Evolutionary conservation across 2,113 vertebrate species (phyloP).

Genomic region (Pygathrix nemaeus): DNA sequence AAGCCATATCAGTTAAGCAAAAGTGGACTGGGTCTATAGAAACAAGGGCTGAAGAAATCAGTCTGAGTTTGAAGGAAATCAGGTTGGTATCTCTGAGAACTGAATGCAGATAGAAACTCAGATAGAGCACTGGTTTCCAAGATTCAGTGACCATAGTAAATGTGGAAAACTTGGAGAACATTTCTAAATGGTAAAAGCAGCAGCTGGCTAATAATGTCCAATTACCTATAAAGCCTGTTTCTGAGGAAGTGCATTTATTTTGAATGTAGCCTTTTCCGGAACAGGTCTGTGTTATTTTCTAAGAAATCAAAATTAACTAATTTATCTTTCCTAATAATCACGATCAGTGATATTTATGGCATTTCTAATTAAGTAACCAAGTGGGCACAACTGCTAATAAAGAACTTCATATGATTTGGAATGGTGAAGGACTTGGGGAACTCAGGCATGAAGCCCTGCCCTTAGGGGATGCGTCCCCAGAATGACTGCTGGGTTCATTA

Average conservation of each 20-base stretch:
- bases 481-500: background rate
- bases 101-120: background rate
- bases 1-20: background rate
- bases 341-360: background rate
- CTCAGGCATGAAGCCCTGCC: background rate
- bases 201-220: background rate
- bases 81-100: background rate
- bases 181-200: background rate
- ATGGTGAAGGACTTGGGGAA: background rate
- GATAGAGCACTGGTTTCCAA: background rate
- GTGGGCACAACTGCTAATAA: background rate
- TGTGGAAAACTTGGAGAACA: background rate
- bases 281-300: conserved; percentile 2
- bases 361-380: background rate
- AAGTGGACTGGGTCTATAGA: background rate
- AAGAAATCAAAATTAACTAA: conserved; percentile 9
- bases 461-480: background rate
- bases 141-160: background rate
- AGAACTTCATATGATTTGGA: background rate
- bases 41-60: background rate
- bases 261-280: background rate
- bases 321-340: background rate
- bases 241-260: conserved; percentile 33
- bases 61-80: conserved; percentile 30
- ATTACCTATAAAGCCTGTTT: background rate